Evolutionary conservation across 2,113 vertebrate species (phyloP).

Genomic region (Hemiscyllium ocellatum): DNA sequence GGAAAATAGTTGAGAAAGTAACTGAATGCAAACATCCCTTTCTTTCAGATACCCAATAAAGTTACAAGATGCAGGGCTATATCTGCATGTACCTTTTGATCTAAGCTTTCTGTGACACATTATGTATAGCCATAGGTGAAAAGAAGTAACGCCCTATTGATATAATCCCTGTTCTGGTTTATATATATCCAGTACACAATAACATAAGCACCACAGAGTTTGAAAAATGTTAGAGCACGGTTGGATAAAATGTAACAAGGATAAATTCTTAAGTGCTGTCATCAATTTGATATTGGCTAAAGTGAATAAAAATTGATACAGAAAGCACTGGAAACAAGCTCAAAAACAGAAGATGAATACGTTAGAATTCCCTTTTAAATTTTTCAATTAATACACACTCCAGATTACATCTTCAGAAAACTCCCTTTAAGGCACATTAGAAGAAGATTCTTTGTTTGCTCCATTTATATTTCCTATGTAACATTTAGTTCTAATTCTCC

Average conservation of each 20-base stretch:
- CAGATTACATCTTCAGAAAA: background rate
- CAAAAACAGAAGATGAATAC: background rate
- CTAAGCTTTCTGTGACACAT: background rate
- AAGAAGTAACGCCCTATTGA: background rate
- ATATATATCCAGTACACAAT: background rate
- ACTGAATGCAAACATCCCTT: background rate
- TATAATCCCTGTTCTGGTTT: background rate
- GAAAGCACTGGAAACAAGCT: background rate
- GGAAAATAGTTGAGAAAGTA: background rate
- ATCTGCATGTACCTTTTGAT: background rate
- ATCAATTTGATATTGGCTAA: background rate
- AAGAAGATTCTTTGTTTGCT: background rate
- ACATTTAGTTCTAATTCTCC: conserved; percentile 61
- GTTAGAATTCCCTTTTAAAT: background rate
- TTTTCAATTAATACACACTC: background rate
- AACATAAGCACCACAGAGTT: background rate
- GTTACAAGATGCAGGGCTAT: background rate
- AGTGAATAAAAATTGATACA: background rate
- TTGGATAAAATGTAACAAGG: background rate
- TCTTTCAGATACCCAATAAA: background rate
- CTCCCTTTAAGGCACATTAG: too few species aligned
- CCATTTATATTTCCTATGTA: conserved; percentile 40
- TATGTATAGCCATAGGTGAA: background rate
- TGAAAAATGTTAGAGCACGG: background rate
- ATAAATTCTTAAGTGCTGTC: background rate